These are phyloP conservation scores for Meta bourneti DNA, from an alignment of 2,888 invertebrate species.

Conservation along the genomic window DNA sequence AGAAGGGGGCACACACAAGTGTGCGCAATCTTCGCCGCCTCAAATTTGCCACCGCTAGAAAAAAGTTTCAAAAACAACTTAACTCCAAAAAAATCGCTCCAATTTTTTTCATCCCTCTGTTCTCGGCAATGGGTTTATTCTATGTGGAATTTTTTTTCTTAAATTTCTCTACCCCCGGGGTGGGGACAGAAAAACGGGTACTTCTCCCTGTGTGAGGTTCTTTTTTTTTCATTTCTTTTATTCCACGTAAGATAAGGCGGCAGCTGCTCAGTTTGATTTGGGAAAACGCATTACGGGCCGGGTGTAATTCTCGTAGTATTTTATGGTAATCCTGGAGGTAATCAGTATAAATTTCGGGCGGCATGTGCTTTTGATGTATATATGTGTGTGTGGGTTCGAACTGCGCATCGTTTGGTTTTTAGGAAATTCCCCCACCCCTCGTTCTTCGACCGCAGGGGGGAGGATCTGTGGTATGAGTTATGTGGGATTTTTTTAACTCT, in stretches of 20 bases:
- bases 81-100: constrained; percentile 48
- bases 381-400: constrained; percentile 69
- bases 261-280: constrained; percentile 76
- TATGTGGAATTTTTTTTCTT: constrained; percentile 46
- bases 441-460: constrained; percentile 27
- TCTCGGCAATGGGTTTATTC: constrained; percentile 27
- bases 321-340: constrained; percentile 75
- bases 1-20: background rate
- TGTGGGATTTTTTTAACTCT: constrained; percentile 29
- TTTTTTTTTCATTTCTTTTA: constrained; percentile 57
- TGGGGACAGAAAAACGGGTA: constrained; percentile 38
- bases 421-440: constrained; percentile 52
- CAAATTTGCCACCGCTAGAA: constrained; percentile 62
- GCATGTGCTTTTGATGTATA: constrained; percentile 75
- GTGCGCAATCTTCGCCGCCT: constrained; percentile 8
- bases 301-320: constrained; percentile 74
- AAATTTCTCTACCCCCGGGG: constrained; percentile 55
- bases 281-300: constrained; percentile 74
- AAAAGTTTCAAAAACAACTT: constrained; percentile 75
- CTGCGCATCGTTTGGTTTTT: constrained; percentile 73
- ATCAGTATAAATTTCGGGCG: constrained; percentile 77
- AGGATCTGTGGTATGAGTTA: constrained; percentile 52
- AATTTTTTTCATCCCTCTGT: constrained; percentile 16
- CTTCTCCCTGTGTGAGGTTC: background rate
- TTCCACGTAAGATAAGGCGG: constrained; percentile 69